Percentiles rank a stretch among this genome's conserved stretches.
These are phyloP conservation scores for Paramormyrops kingsleyae DNA, from an alignment of 2,113 vertebrate species.

Conservation along the genomic window DNA sequence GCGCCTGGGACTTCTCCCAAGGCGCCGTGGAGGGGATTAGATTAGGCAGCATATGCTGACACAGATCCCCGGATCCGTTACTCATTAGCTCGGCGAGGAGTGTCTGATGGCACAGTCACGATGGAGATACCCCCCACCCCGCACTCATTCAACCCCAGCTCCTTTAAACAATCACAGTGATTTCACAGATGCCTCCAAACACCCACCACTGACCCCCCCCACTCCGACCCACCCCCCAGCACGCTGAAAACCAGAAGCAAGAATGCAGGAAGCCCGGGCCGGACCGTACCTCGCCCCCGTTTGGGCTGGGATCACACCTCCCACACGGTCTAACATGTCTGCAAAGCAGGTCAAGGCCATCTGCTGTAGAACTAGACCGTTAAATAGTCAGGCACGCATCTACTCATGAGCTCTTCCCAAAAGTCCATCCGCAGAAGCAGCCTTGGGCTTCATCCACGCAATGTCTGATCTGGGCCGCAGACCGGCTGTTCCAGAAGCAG, in stretches of 20 bases:
- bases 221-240: not conserved
- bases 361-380: not conserved
- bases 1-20: not conserved
- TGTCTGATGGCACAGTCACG: not conserved
- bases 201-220: not conserved
- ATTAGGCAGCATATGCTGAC: not conserved
- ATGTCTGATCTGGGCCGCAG: not conserved
- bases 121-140: not conserved
- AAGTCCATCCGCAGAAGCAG: not conserved
- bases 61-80: not conserved
- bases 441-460: not conserved
- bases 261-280: not conserved
- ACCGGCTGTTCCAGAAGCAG: not conserved
- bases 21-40: not conserved
- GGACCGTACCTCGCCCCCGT: not conserved
- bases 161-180: not conserved
- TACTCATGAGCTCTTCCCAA: not conserved
- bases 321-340: not conserved
- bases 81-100: not conserved
- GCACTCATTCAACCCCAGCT: not conserved
- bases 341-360: constrained; percentile 2
- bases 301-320: not conserved
- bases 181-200: not conserved
- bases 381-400: not conserved
- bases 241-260: not conserved